Evolutionary conservation across 1,140 invertebrate species (phyloP).

Genomic region (Halictus rubicundus): DNA sequence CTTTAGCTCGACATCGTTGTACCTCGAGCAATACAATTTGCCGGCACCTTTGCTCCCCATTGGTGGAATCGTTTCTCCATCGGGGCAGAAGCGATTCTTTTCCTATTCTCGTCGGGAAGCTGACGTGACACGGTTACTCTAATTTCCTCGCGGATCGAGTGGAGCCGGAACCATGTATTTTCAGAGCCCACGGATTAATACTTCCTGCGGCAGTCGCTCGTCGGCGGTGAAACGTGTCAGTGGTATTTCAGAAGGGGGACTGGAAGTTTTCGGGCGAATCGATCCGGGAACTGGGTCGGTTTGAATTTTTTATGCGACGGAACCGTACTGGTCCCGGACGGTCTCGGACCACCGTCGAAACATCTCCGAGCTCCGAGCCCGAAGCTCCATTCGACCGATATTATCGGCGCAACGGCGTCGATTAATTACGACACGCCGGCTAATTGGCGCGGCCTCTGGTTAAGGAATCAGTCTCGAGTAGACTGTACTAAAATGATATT

Average conservation of each 20-base stretch:
- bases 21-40: too few species aligned
- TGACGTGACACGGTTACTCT: neutral
- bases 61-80: too few species aligned
- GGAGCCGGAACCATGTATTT: neutral
- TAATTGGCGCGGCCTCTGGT: conserved; percentile 27
- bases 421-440: conserved; percentile 25
- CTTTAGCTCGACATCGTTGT: too few species aligned
- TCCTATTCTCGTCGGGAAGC: neutral
- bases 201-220: neutral
- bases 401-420: neutral
- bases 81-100: too few species aligned
- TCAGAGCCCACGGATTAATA: neutral
- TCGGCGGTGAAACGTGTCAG: neutral
- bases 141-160: neutral
- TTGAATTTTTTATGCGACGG: conserved; percentile 34
- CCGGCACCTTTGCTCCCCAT: too few species aligned
- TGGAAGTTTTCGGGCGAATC: conserved; percentile 33
- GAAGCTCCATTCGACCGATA: neutral
- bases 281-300: conserved; percentile 42
- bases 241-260: conserved; percentile 22
- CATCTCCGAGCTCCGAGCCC: neutral
- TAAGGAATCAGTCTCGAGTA: neutral
- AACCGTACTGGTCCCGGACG: neutral
- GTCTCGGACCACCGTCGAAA: neutral
- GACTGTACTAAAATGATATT: too few species aligned